Evolutionary conservation across 2,797 vertebrate species (phyloP).

Genomic region (Molossus alvarezi): DNA sequence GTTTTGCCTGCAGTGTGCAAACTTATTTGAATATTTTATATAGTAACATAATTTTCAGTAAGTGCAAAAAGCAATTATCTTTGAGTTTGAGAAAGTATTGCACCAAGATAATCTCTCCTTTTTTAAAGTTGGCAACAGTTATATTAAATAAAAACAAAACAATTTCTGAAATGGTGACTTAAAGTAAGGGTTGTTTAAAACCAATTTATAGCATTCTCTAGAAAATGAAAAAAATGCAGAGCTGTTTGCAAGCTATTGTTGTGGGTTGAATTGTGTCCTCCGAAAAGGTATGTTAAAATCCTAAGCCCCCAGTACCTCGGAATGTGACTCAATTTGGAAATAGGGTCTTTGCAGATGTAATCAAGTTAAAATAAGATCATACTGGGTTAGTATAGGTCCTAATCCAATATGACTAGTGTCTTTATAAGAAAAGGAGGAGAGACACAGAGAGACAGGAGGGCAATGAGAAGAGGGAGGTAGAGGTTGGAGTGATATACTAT

Average conservation of each 20-base stretch:
- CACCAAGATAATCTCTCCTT: background rate
- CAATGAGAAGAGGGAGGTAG: background rate
- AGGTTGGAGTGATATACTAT: background rate
- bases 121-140: constrained; percentile 67
- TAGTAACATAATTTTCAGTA: constrained; percentile 61
- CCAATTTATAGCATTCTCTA: constrained; percentile 67
- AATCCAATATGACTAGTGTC: background rate
- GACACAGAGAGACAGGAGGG: background rate
- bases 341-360: background rate
- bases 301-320: background rate
- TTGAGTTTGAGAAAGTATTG: constrained; percentile 74
- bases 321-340: constrained; percentile 16
- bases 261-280: background rate
- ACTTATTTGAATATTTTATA: constrained; percentile 69
- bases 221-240: constrained; percentile 12
- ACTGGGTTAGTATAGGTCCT: background rate
- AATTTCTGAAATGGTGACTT: constrained; percentile 71
- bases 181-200: constrained; percentile 68
- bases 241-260: constrained; percentile 27
- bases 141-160: constrained; percentile 74
- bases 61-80: constrained; percentile 64
- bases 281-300: constrained; percentile 19
- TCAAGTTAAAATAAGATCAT: background rate
- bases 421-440: constrained; percentile 28
- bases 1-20: constrained; percentile 23